Evolutionary conservation across 2,797 vertebrate species (phyloP), one percentile per base, ranked within the genome.

Genomic region (Zenarchopterus dispar): DNA sequence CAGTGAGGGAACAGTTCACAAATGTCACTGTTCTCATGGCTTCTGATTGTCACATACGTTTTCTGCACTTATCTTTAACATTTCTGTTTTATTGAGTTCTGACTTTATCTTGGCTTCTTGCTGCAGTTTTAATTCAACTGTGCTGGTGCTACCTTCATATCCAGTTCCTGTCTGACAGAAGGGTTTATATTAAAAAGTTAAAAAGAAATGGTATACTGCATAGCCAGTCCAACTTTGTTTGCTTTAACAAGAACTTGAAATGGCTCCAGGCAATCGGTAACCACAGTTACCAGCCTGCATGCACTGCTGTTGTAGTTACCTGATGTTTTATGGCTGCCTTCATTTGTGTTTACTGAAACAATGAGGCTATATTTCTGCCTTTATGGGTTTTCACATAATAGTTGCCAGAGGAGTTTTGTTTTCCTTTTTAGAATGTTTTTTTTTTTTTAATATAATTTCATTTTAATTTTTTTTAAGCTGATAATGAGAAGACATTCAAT

Each of bases 241-340:
- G 21, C 48, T 89, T 84, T 81, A 86, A 78, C 54, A 79, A 80
- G 31, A 75, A 69, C 55, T 62, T 62, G 16, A 64, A 60, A 85
- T 88, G 48, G 69, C 84, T 79, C 45, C 75, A 66, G 87, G 85
- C 85, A 69, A 87, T 77, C 78, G 82, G 79, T 89, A 81, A 86
- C 86, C 86, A 82, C 82, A 70, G 87, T 82, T 84, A 86, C 85
- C n/a, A 28, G 78, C 75, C 79, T 77, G 77, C 79, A 67, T 84
- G 78, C 52, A 51, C 86, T 80, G 90, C 73, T 93, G 91, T 92
- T 93, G 88, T 93, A 89, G 92, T 92, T 90, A 92, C 91, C 91
- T 92, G 89, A 86, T 81, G 56, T 89, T 93, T 93, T 90, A 92
- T 60, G 44, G 70, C 85, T 22, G 52, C 82, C 65, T 78, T 80